Conservation (phyloP, 2,888 invertebrate genomes). For the Nomada flava region DNA sequence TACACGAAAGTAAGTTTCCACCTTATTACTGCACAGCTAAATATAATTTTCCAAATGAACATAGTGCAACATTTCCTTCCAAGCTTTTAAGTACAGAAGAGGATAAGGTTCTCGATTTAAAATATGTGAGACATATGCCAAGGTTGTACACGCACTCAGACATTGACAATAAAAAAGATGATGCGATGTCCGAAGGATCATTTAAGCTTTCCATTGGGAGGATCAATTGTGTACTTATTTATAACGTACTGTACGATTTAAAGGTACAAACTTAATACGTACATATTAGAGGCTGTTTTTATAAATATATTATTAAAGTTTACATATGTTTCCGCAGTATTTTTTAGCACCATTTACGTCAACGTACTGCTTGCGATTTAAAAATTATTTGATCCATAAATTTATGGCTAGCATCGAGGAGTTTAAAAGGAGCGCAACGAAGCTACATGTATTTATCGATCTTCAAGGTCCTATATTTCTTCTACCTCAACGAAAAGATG, state of each 20-base stretch:
- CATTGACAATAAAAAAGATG: constrained; percentile 84
- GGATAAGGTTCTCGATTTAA: constrained; percentile 92
- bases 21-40: background rate
- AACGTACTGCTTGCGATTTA: constrained; percentile 57
- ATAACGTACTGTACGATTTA: constrained; percentile 87
- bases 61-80: constrained; percentile 58
- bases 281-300: background rate
- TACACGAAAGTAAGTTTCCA: constrained; percentile 88
- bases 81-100: constrained; percentile 92
- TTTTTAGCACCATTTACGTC: constrained; percentile 86
- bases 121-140: constrained; percentile 90
- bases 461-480: constrained; percentile 91
- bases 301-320: background rate
- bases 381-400: constrained; percentile 63
- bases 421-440: constrained; percentile 85
- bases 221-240: constrained; percentile 89
- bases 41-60: background rate
- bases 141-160: constrained; percentile 85
- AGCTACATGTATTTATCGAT: constrained; percentile 88
- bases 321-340: constrained; percentile 82
- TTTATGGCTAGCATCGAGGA: constrained; percentile 83
- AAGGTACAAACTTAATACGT: constrained; percentile 85
- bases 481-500: constrained; percentile 92
- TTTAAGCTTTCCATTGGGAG: constrained; percentile 89
- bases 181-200: constrained; percentile 89